Base-by-base conservation (phyloP, 2,888 invertebrate species). In the Dorcus hopei region DNA sequence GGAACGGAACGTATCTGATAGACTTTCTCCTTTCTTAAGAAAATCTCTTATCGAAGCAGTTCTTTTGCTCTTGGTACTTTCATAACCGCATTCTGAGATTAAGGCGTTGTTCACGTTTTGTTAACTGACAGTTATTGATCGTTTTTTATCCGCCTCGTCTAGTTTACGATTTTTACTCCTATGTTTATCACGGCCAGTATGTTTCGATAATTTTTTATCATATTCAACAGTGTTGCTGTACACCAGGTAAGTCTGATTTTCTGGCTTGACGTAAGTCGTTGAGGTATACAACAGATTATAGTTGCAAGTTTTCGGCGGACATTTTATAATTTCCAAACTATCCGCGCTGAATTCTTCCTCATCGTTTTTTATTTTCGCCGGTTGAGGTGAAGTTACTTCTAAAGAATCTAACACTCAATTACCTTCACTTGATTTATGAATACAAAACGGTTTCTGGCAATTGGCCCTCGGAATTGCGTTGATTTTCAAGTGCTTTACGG, bases 51-150 rank as follows among this genome's bases (percentile, higher is more conserved):
- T 64, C 0, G 64, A 60, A 6, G 52, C 63, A 1, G 60, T 51
- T 9, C 54, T 33, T 23, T 47, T 54, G 19, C 52, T 62, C 8
- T 59, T 64, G n/a, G 54, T 59, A 42, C 61, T 66, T 39, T 62
- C 67, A 49, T 67, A 68, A 9, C 68, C 68, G 47, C 67, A 67
- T 54, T 67, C 67, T 2, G 54, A 59, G 23, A 59, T 38, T 11
- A 56, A n/a, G 9, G 59, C 56, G 9, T 56, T 59, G 48, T 52
- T 55, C n/a, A 41, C 39, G 39, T 59, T 49, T 23, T 59, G 51
- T 9, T 19, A 1, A 3, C 23, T 3, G 1, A 45, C 45, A 23
- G 3, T 4, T 3, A n/a, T 16, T 4, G 45, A 14, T 6, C 14
- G 42, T 42, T 11, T 42, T 11, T 42, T 42, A 2, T 26, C 19